Base-by-base conservation (phyloP, 2,797 vertebrate species). In the Furcifer pardalis region DNA sequence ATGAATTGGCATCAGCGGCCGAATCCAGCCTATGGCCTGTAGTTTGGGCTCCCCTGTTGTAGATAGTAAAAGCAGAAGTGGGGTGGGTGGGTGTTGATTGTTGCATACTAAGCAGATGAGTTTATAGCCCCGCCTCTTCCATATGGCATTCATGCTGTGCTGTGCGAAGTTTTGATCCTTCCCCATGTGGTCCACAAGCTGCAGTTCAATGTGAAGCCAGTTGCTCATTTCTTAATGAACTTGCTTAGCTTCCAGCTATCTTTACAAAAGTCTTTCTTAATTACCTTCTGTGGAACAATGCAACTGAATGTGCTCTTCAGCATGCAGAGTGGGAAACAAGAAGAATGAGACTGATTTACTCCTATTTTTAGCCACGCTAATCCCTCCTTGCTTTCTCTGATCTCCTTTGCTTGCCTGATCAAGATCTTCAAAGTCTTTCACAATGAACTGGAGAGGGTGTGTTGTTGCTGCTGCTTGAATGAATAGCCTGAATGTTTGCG, bases 241-340 rank as follows among this genome's bases (percentile, higher is more conserved):
- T 52, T 60, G 42, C 77, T 80, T 27, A 8, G 63, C 42, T 60
- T 8, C 86, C 25, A 5, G 8, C 7, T 19, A 25, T n/a, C 6
- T 37, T 46, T 27, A 19, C 30, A 42, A 83, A 71, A 79, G 21
- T 62, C 87, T 89, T 68, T 62, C 62, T 79, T 60, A 82, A 46
- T 32, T 23, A 40, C 85, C 65, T 90, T 86, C 82, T 79, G 83
- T 87, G 74, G 44, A 90, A 82, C 85, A 76, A 84, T 68, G 49
- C 7, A 1, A 2, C 21, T 80, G 17, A 46, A 1, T 60, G 32
- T 62, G 21, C 78, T n/a, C 62, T 23, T 84, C 73, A 7, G 65
- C n/a, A 56, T 30, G 44, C 73, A 60, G 30, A 63, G 65, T 81
- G 79, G 72, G 76, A 76, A 84, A 81, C 32, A 56, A 77, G 60